A percentile compares a stretch with the other conserved stretches of the same genome.
These are phyloP conservation scores for Rhineura floridana DNA, from an alignment of 2,113 vertebrate species.

Conservation along the genomic window DNA sequence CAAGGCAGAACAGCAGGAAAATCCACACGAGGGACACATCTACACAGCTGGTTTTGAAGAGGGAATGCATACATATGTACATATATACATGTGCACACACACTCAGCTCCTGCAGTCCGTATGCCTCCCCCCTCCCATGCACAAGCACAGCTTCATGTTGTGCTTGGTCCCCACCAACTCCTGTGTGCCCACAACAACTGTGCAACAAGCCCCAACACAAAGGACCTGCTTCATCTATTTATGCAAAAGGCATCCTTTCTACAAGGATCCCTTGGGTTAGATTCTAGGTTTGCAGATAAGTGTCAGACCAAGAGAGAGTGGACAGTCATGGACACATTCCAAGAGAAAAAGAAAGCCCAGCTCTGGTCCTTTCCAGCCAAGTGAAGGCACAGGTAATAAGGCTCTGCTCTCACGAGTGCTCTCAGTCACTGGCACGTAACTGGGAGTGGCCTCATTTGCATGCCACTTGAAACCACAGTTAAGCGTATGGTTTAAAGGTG, in stretches of 20 bases:
- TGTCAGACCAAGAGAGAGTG: not conserved
- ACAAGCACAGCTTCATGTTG: not conserved
- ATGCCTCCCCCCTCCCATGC: not conserved
- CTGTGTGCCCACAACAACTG: too few relatives aligned
- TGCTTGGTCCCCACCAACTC: not conserved
- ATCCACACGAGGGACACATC: constrained; percentile 1
- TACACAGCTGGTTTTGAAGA: not conserved
- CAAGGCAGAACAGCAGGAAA: constrained; percentile 9
- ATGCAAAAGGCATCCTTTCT: not conserved
- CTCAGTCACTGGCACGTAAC: not conserved
- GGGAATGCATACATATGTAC: too few relatives aligned
- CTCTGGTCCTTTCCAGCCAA: not conserved
- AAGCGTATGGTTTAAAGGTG: too few relatives aligned
- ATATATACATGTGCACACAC: too few relatives aligned
- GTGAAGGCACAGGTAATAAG: not conserved
- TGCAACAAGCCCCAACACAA: too few relatives aligned
- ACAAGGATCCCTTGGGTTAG: not conserved
- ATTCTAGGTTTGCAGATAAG: not conserved
- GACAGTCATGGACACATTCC: not conserved
- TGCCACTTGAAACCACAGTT: too few relatives aligned
- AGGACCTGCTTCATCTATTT: not conserved
- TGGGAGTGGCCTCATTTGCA: too few relatives aligned
- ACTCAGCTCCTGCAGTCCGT: not conserved
- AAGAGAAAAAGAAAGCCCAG: not conserved
- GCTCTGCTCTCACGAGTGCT: not conserved